Evolutionary conservation across 1,140 invertebrate genomes (phyloP), one percentile per base, ranked within the genome.

Genomic region (Manduca sexta): DNA sequence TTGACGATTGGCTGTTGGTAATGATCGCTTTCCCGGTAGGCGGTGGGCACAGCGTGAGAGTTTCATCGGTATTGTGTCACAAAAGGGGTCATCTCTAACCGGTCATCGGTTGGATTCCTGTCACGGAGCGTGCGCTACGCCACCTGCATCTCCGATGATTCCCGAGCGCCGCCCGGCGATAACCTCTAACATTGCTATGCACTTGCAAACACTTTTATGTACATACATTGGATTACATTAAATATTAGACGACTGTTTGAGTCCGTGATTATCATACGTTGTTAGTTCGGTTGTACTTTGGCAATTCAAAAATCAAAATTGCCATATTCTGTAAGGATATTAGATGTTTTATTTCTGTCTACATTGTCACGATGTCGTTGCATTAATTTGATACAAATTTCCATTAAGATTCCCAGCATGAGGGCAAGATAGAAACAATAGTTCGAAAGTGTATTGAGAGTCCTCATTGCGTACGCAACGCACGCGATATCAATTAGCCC

Each of bases 121-220:
- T 78, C 75, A 82, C 73, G 78, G 54, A 60, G 52, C 41, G 45
- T 60, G 64, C 46, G 40, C 51, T 39, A 57, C 68, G 60, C 67
- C 68, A 78, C 74, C 74, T 82, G 78, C 72, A 76, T 79, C 46
- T 44, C 34, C 59, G 57, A 77, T 69, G 47, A 51, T 45, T 39
- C 47, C 17, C 40, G 34, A 61, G 52, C 61, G 60, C 57, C 52
- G 26, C 16, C 30, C 49, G 52, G 48, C 58, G 58, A 64, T 61
- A 60, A 59, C 52, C 57, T 59, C 35, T 46, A 49, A 33, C 38
- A 48, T n/a, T 34, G 40, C 40, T 29, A 39, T 55, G 15, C 45
- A 44, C 46, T 51, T 56, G 49, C 54, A 52, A 48, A 51, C 46
- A 42, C 29, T 14, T 56, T 42, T 43, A 37, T 31, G 17, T 35